Evolutionary conservation across 2,797 vertebrate species (phyloP).

Genomic region (Heteromormyrus szaboi): DNA sequence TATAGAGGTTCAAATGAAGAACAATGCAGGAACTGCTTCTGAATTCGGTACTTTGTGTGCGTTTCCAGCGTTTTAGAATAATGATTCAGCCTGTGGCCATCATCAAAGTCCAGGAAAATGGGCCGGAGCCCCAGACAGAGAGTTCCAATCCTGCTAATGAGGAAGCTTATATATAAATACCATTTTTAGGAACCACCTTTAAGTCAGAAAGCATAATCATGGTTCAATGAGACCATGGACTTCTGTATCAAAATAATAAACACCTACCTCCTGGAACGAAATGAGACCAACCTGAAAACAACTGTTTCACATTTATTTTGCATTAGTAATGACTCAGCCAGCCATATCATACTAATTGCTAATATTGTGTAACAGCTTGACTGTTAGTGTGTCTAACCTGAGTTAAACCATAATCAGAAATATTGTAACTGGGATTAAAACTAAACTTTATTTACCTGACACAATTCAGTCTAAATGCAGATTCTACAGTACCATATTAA

Average conservation of each 20-base stretch:
- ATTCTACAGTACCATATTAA: conserved; percentile 46
- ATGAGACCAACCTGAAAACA: conserved; percentile 69
- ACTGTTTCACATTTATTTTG: conserved; percentile 52
- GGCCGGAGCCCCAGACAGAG: conserved; percentile 84
- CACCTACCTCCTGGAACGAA: conserved; percentile 97
- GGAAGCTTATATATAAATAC: conserved; percentile 92
- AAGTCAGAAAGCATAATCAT: conserved; percentile 64
- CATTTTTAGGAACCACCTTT: conserved; percentile 41
- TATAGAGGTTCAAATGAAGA: background rate
- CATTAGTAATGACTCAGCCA: conserved; percentile 58
- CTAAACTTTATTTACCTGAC: conserved; percentile 58
- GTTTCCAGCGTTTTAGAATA: conserved; percentile 81
- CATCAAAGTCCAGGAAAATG: conserved; percentile 78
- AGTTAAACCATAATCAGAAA: conserved; percentile 56
- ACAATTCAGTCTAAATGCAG: conserved; percentile 60
- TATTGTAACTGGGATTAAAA: conserved; percentile 61
- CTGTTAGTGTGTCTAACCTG: conserved; percentile 63
- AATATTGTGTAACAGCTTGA: conserved; percentile 67
- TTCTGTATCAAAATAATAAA: conserved; percentile 79
- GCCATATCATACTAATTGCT: conserved; percentile 63
- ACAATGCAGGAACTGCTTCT: background rate
- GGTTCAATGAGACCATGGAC: conserved; percentile 88
- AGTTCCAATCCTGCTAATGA: conserved; percentile 82
- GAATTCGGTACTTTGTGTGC: background rate
- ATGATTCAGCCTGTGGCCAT: conserved; percentile 84